A percentile compares a stretch with the other conserved stretches of the same genome.
phyloP scores from a whole-genome alignment of 2,888 invertebrate species.

The Ectropis crepuscularia region DNA sequence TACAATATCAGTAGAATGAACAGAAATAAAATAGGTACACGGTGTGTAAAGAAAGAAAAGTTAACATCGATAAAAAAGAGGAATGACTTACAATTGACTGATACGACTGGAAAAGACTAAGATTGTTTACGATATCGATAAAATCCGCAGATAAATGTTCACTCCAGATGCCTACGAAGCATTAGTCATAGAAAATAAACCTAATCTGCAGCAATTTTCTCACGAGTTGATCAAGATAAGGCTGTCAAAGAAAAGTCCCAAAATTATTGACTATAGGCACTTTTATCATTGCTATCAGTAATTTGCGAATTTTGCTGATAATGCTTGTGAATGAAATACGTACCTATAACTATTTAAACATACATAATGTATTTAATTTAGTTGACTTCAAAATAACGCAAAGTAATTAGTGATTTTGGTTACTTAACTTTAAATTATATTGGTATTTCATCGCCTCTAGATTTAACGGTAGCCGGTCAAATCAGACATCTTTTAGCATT shows the following conservation, averaged over 20 bases:
- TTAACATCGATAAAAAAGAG: background rate
- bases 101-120: background rate
- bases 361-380: background rate
- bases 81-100: background rate
- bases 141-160: background rate
- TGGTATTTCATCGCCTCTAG: too few species aligned
- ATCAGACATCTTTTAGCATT: too few species aligned
- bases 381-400: too few species aligned
- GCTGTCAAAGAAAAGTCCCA: slow-evolving; percentile 5
- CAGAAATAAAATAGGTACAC: too few species aligned
- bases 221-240: slow-evolving; percentile 9
- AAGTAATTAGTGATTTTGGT: too few species aligned
- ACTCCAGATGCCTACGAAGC: background rate
- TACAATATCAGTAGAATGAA: too few species aligned
- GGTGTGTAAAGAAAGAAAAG: too few species aligned
- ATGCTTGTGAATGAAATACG: slow-evolving; percentile 5
- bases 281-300: background rate
- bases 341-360: background rate
- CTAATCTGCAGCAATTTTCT: slow-evolving; percentile 12
- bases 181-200: background rate
- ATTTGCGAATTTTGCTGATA: slow-evolving; percentile 9
- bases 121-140: background rate
- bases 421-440: too few species aligned
- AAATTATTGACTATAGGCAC: background rate
- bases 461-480: too few species aligned